Evolutionary conservation across 2,888 invertebrate species (phyloP), one percentile per base, ranked within the genome.

Genomic region (Pyrrhia umbra): DNA sequence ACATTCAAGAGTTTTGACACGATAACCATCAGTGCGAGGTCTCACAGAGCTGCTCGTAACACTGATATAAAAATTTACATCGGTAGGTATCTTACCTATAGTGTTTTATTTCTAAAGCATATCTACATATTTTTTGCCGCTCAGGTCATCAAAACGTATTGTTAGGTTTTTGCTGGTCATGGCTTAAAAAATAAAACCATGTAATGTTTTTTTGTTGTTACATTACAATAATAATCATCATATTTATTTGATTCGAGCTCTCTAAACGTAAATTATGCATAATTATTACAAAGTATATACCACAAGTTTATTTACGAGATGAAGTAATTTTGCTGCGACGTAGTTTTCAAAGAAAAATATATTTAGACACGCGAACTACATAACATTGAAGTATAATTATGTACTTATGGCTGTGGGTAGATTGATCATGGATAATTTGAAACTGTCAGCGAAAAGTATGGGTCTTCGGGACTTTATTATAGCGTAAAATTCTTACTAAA

Each of bases 231-330:
- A 46, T 56, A 43, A 37, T 50, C 16, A 34, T 40, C 39, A 21
- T 58, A 34, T 67, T 66, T 73, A 66, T 69, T 69, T 66, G 58
- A 73, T 66, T 66, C 27, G 52, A 47, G 39, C 47, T 34, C 30
- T 57, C 16, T 40, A 45, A 49, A 45, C 13, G 21, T 49, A 16
- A 30, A n/a, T 37, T 43, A 50, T 68, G 47, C 23, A 40, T 47
- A 8, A 37, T 21, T 47, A 56, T 66, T 52, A 37, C 49, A 45
- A n/a, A n/a, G n/a, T n/a, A n/a, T n/a, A n/a, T n/a, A n/a, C n/a
- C n/a, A n/a, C 23, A 42, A 13, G 18, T 8, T 55, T 55, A 46
- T 57, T 57, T 34, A 15, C 16, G 10, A 50, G 30, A 37, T 50
- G 37, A 67, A 66, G 6, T 66, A 45, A 54, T 30, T 13, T 20